Evolutionary conservation across 2,113 vertebrate species (phyloP).

Genomic region (Callaeas wilsoni): DNA sequence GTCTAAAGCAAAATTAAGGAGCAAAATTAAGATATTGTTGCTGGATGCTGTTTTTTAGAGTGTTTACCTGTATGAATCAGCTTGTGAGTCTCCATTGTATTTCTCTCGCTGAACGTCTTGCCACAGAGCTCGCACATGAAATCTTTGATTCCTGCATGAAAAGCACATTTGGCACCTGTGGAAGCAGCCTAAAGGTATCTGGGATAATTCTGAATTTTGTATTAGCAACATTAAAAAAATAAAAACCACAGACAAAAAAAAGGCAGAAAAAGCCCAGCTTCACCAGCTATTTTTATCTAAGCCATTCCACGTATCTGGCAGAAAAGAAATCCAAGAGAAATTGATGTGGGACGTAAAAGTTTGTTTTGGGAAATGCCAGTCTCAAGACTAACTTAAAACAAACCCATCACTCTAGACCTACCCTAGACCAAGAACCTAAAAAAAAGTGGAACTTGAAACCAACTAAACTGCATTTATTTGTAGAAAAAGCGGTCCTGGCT

Average conservation of each 20-base stretch:
- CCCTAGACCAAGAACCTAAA: background rate
- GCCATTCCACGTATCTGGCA: background rate
- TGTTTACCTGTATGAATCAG: conserved; percentile 92
- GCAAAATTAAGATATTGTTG: background rate
- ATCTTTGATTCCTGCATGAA: conserved; percentile 89
- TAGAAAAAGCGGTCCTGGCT: background rate
- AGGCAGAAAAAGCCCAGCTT: background rate
- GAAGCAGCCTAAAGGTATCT: background rate
- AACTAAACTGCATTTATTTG: background rate
- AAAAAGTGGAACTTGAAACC: background rate
- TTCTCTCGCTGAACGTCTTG: conserved; percentile 96
- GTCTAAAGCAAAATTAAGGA: background rate
- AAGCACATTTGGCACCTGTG: background rate
- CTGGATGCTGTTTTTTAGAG: background rate
- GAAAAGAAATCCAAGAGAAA: background rate
- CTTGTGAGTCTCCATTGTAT: conserved; percentile 97
- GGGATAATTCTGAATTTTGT: background rate
- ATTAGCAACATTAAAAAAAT: background rate
- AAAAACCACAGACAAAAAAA: background rate
- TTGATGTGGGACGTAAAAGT: background rate
- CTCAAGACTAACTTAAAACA: background rate
- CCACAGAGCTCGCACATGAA: conserved; percentile 98
- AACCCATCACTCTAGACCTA: background rate
- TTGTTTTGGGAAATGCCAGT: background rate
- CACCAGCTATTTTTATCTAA: background rate